phyloP scores from a whole-genome alignment of 1,140 invertebrate species.

The Drosophila kanapiae region DNA sequence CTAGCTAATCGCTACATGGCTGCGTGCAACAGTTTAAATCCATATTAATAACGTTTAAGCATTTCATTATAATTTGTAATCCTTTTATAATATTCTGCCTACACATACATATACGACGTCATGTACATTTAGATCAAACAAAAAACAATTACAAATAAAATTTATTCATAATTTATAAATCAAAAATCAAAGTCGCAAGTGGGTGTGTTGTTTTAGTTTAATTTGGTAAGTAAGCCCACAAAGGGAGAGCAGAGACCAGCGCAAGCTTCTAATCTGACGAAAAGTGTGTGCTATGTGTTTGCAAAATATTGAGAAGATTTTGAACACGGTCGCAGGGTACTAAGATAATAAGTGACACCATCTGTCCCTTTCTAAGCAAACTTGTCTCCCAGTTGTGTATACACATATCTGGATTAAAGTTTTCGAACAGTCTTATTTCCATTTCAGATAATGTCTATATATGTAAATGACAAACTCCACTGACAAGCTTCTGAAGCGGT shows the following conservation, averaged over 20 bases:
- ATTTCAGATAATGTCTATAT: no score
- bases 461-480: no score
- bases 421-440: no score
- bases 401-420: no score
- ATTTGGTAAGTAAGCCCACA: slow-evolving; percentile 57
- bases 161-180: slow-evolving; percentile 74
- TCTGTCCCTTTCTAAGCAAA: no score
- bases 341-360: no score
- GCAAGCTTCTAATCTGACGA: slow-evolving; percentile 3
- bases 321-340: no score
- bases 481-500: no score
- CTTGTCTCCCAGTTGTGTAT: no score
- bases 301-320: no score
- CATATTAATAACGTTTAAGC: slow-evolving; percentile 72
- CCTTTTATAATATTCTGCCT: slow-evolving; percentile 69
- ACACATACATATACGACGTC: slow-evolving; percentile 54
- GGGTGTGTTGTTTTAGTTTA: slow-evolving; percentile 3
- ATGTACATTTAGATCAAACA: slow-evolving; percentile 78
- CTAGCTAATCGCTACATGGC: slow-evolving; percentile 51
- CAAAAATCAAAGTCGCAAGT: slow-evolving; percentile 18
- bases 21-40: slow-evolving; percentile 62
- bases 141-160: slow-evolving; percentile 66
- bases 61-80: slow-evolving; percentile 78
- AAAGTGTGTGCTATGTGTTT: no score
- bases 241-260: not conserved